A percentile compares a stretch with the other conserved stretches of the same genome.
Conservation (phyloP, 2,113 vertebrate genomes). For the Jaculus jaculus region DNA sequence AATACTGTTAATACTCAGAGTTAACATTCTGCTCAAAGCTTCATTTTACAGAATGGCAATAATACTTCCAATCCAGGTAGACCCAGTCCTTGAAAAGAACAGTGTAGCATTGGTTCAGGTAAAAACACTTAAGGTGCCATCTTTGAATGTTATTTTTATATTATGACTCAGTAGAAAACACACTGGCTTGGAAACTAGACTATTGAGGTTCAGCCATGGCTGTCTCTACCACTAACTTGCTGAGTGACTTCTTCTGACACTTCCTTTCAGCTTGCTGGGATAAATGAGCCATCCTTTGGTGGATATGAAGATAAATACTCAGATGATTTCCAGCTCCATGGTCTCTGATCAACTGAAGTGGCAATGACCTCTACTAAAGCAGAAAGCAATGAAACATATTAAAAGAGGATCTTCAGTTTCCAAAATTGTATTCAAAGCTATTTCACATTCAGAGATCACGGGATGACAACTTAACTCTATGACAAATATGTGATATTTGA, state of each 20-base stretch:
- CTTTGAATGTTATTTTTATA: background rate
- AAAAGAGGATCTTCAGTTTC: background rate
- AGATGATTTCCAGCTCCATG: background rate
- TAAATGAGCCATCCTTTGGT: slow-evolving; percentile 2
- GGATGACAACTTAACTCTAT: slow-evolving; percentile 45
- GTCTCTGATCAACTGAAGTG: background rate
- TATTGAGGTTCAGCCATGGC: background rate
- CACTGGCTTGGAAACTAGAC: background rate
- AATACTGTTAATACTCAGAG: no score
- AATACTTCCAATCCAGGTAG: background rate
- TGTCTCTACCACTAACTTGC: background rate
- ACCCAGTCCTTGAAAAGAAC: background rate
- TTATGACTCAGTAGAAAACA: background rate
- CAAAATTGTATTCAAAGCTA: background rate
- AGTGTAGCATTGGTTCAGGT: background rate
- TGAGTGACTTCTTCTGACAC: background rate
- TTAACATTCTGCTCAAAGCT: background rate
- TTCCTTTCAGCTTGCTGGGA: background rate
- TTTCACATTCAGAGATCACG: slow-evolving; percentile 43
- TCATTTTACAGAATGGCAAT: background rate
- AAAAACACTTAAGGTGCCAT: background rate
- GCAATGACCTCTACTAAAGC: background rate
- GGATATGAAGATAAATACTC: slow-evolving; percentile 51
- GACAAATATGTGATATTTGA: slow-evolving; percentile 61
- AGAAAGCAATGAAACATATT: slow-evolving; percentile 18